These are phyloP conservation scores for Armadillidium nasatum DNA, from an alignment of 1,140 invertebrate species.

Conservation along the genomic window DNA sequence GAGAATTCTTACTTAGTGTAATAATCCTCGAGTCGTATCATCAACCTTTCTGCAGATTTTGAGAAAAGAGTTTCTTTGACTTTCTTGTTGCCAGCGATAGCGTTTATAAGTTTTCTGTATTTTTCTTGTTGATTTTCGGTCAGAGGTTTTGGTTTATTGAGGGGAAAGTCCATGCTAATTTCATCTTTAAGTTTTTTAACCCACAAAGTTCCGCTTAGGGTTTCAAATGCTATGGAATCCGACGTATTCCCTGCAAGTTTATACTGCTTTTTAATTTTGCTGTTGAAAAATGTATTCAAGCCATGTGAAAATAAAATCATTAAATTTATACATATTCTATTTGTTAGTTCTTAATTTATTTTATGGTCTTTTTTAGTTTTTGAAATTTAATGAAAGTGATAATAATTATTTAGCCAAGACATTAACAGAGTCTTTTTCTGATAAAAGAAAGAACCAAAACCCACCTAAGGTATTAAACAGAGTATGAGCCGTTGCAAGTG, in stretches of 20 bases:
- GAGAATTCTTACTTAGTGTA: not conserved
- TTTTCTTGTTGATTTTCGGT: not conserved
- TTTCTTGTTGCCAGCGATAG: not conserved
- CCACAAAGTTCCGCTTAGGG: not conserved
- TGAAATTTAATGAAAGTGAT: too few relatives aligned
- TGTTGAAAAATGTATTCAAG: not conserved
- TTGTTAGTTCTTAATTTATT: too few relatives aligned
- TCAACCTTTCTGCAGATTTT: not conserved
- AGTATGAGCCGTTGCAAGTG: constrained; percentile 23
- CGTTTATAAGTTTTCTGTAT: not conserved
- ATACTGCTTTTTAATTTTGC: not conserved
- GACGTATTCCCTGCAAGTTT: not conserved
- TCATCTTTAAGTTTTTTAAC: not conserved
- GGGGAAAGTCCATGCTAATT: not conserved
- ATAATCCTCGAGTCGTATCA: not conserved
- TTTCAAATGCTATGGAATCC: not conserved
- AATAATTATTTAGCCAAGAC: too few relatives aligned
- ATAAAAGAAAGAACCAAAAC: not conserved
- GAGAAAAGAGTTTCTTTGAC: not conserved
- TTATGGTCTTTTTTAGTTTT: too few relatives aligned
- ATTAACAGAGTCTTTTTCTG: too few relatives aligned
- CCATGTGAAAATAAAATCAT: too few relatives aligned
- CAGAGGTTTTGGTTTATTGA: not conserved
- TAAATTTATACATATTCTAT: too few relatives aligned
- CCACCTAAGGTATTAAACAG: constrained; percentile 18